phyloP scores from a whole-genome alignment of 2,888 invertebrate genomes.

The Cataglyphis rosenhaueri region DNA sequence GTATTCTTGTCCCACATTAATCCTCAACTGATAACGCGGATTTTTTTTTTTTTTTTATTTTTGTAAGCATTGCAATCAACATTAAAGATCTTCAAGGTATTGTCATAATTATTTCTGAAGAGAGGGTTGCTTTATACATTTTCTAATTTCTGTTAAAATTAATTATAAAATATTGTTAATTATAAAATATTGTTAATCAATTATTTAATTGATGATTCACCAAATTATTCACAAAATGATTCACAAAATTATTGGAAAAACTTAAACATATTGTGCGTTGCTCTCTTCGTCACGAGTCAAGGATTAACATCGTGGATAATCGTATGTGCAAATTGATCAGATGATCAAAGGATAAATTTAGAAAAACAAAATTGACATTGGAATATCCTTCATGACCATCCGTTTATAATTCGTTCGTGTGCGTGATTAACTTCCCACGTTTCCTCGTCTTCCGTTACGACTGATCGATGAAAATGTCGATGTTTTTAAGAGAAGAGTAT shows the following conservation, averaged over 20 bases:
- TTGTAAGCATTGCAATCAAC: background rate
- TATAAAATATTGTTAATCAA: background rate
- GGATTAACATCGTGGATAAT: slow-evolving; percentile 27
- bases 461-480: background rate
- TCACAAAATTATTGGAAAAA: background rate
- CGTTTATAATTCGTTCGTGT: slow-evolving; percentile 38
- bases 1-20: background rate
- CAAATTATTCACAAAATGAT: background rate
- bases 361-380: slow-evolving; percentile 4
- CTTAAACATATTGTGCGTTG: background rate
- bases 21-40: slow-evolving; percentile 6
- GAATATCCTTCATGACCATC: slow-evolving; percentile 2
- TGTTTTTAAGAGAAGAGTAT: background rate
- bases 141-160: slow-evolving; percentile 13
- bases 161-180: background rate
- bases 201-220: background rate
- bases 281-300: background rate
- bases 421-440: slow-evolving; percentile 48
- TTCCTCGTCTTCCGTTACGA: background rate
- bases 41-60: background rate
- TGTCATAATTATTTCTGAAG: slow-evolving; percentile 22
- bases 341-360: background rate
- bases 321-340: slow-evolving; percentile 42
- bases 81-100: background rate
- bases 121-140: background rate